Conservation (phyloP, 2,888 invertebrate species). For the Quadriops clusia region DNA sequence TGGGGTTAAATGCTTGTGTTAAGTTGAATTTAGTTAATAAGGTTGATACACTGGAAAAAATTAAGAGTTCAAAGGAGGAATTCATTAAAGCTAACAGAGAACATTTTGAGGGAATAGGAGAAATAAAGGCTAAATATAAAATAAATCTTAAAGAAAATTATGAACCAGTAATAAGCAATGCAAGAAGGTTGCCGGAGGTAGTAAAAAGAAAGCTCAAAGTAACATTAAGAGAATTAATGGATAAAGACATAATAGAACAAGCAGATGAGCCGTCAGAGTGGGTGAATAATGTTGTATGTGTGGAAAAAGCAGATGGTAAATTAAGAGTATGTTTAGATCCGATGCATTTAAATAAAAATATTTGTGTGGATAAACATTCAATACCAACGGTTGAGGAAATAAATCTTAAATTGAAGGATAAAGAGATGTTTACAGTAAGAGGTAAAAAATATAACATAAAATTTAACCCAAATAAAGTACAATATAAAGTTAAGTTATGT, state of each 20-base stretch:
- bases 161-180: no score
- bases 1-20: no score
- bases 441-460: conserved; percentile 20
- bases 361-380: no score
- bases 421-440: conserved; percentile 17
- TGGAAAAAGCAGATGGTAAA: conserved; percentile 4
- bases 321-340: conserved; percentile 7
- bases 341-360: conserved; percentile 1
- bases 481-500: conserved; percentile 16
- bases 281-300: conserved; percentile 1
- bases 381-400: conserved; percentile 19
- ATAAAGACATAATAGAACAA: not conserved
- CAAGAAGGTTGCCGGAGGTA: not conserved
- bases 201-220: not conserved
- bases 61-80: not conserved
- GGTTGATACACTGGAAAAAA: conserved; percentile 1
- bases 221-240: not conserved
- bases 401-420: conserved; percentile 14
- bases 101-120: conserved; percentile 1
- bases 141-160: conserved; percentile 3
- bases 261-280: not conserved
- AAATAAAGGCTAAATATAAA: not conserved
- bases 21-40: not conserved
- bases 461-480: conserved; percentile 23
- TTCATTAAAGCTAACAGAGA: conserved; percentile 2